Evolutionary conservation across 2,888 invertebrate species (phyloP), one percentile per base, ranked within the genome.

Genomic region (Sesamia inferens): DNA sequence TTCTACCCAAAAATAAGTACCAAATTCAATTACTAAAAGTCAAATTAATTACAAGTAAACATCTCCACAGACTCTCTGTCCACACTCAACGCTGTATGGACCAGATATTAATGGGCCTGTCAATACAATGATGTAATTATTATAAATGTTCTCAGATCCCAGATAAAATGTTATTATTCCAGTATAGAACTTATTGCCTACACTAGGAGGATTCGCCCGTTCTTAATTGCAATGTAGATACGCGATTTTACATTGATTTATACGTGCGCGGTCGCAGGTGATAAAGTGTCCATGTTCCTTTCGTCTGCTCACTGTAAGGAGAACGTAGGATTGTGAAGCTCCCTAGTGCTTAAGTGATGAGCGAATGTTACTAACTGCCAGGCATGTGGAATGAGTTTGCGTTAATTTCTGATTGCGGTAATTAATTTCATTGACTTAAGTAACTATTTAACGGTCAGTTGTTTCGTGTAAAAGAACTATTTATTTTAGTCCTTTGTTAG

Each of bases 81-180:
- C 73, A 69, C 63, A 74, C 69, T 74, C 81, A 79, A 77, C 76
- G 82, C 78, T 83, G 83, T 83, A 74, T 78, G 85, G 89, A 92
- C 91, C 90, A 88, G 88, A 93, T 93, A 94, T 94, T 94, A 94
- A 95, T 94, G 92, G 91, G 86, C 90, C 90, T 93, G 94, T 94
- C 94, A 93, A 93, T 94, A 91, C 88, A 90, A 88, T 92, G 92
- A 94, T 94, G 94, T 94, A 94, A 95, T 95, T 95, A 94, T 94
- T 93, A 94, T 94, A 94, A 94, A 95, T 94, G 94, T 90, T 90
- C 92, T 81, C 79, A 83, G 91, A 93, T 92, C 84, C 78, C 78
- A 91, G 92, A 94, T 94, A 92, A 94, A 93, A 94, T 92, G 85
- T 84, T 87, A 88, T 92, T 94, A 93, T 93, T 93, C 92, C 90